Base-by-base conservation (phyloP, 2,113 vertebrate species). In the Grallaria varia region DNA sequence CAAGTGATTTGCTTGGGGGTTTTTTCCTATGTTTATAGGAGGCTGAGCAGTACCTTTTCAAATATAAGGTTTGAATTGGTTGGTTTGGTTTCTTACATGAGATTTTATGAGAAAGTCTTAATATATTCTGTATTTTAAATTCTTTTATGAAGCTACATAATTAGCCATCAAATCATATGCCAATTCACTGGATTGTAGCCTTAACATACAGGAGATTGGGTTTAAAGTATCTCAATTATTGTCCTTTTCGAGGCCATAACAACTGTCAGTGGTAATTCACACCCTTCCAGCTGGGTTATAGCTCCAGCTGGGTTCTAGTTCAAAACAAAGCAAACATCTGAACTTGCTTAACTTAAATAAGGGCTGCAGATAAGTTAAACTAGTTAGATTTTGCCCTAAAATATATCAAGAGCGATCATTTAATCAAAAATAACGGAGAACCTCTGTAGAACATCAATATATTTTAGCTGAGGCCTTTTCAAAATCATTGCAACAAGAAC, bases 1-100 rank as follows among this genome's bases (percentile, higher is more conserved):
- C 27, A 89, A 31, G 16, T 20, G 6, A 1, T 39, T 90, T 76
- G 15, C 23, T 56, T 39, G 25, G 6, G 7, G 0, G 0, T 20
- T 60, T 71, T 56, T 47, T 14, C 23, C 53, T 49, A 2, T 44
- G 6, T 52, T 73, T 22, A 11, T 19, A 24, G 49, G 8, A 58
- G 21, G 5, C 23, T 80, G 9, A 73, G 59, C 9, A 79, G 15
- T 33, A 58, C 2, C 1, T 7, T 40, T 45, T 49, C 21, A 56
- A 83, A 58, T 33, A 40, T 10, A 45, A 17, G 4, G 22, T 30
- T 35, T 25, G 15, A 3, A 49, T 40, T 4, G 0, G 3, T 49
- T 58, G 8, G 18, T 55, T 45, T 90, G 21, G 12, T 49, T 68
- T 50, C n/a, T 80, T 68, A 4, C 14, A 31, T 28, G 13, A 84